A percentile compares a stretch with the other conserved stretches of the same genome.
Conservation (phyloP, 2,888 invertebrate genomes). For the Hemistola chrysoprasaria region DNA sequence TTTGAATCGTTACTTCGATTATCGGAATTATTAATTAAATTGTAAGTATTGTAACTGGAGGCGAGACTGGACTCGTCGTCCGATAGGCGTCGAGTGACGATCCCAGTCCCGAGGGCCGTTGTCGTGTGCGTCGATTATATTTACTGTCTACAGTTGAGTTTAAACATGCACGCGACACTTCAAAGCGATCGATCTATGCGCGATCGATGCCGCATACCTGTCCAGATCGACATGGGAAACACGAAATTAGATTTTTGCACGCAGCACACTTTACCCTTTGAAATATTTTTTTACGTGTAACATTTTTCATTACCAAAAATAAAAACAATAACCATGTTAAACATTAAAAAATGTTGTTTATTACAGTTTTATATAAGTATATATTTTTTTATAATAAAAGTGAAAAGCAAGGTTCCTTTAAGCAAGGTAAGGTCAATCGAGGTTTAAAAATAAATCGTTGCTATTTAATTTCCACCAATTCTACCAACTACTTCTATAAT, state of each 20-base stretch:
- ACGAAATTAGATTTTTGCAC: slow-evolving; percentile 32
- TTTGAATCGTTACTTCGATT: slow-evolving; percentile 16
- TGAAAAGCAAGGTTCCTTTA: no score
- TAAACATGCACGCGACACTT: slow-evolving; percentile 72
- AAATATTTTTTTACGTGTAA: not conserved
- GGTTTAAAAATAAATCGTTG: no score
- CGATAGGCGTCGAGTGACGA: slow-evolving; percentile 71
- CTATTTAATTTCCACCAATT: no score
- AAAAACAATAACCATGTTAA: no score
- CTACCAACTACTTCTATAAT: no score
- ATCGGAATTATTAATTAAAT: slow-evolving; percentile 12
- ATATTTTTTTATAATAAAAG: no score
- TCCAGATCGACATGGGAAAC: slow-evolving; percentile 27
- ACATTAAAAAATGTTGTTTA: no score
- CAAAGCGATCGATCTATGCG: slow-evolving; percentile 76
- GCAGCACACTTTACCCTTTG: slow-evolving; percentile 28
- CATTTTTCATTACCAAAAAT: slow-evolving; percentile 18
- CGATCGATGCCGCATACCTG: slow-evolving; percentile 46
- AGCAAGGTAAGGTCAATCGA: no score
- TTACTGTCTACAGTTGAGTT: slow-evolving; percentile 76
- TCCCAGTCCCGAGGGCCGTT: slow-evolving; percentile 65
- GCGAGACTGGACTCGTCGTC: slow-evolving; percentile 63
- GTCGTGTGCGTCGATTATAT: slow-evolving; percentile 78
- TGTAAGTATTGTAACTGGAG: slow-evolving; percentile 48
- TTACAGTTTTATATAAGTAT: no score